Percentiles rank a stretch among this genome's conserved stretches.
Conservation (phyloP, 2,888 invertebrate genomes). For the Glyphotaelius pellucidus region DNA sequence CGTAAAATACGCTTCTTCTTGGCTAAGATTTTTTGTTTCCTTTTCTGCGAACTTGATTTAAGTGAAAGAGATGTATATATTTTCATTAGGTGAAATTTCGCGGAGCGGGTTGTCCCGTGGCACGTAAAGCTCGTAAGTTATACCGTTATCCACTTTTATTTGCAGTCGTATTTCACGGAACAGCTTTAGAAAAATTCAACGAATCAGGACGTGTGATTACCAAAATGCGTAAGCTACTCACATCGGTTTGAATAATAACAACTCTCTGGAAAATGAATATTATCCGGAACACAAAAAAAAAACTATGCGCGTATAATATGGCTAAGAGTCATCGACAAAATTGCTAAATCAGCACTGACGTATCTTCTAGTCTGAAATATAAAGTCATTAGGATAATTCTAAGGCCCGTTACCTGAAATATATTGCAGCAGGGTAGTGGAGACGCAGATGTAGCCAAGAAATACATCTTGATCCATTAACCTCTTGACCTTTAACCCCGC, state of each 20-base stretch:
- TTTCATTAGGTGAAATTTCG: constrained; percentile 19
- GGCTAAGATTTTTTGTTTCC: background rate
- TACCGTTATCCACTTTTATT: constrained; percentile 36
- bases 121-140: constrained; percentile 33
- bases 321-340: background rate
- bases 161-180: constrained; percentile 27
- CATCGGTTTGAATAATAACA: background rate
- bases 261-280: background rate
- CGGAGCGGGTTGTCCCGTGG: background rate
- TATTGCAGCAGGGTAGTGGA: background rate
- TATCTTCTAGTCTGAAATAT: background rate
- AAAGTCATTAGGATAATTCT: background rate
- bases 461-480: background rate
- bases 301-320: background rate
- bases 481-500: background rate
- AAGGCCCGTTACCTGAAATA: background rate
- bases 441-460: background rate
- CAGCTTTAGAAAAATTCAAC: constrained; percentile 14
- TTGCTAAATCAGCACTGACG: background rate
- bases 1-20: background rate
- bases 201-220: background rate
- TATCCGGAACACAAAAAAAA: background rate
- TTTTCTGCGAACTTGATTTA: constrained; percentile 9
- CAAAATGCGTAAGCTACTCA: background rate
- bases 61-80: background rate